phyloP scores from a whole-genome alignment of 2,888 invertebrate species.

The Callosobruchus maculatus region DNA sequence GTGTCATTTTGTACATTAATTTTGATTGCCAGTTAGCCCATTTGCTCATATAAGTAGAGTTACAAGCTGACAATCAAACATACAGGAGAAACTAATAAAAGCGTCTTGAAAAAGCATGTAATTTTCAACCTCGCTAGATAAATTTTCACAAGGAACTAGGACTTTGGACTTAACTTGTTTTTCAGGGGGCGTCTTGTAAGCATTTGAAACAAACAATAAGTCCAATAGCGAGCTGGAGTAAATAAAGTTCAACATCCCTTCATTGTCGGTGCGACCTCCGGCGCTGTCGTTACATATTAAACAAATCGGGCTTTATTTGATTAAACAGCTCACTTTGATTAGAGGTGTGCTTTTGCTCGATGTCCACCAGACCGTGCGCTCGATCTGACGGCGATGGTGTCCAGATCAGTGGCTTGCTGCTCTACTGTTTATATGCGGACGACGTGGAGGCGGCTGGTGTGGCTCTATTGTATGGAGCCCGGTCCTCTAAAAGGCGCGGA shows the following conservation, averaged over 20 bases:
- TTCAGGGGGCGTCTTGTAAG: no score
- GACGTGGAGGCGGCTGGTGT: background rate
- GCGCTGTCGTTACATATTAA: background rate
- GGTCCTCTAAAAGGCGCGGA: background rate
- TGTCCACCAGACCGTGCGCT: background rate
- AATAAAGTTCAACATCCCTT: background rate
- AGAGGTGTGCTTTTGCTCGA: background rate
- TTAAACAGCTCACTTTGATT: background rate
- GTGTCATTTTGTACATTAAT: no score
- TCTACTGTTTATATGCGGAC: background rate
- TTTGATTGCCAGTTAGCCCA: no score
- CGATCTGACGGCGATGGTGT: background rate
- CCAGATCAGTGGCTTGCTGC: background rate
- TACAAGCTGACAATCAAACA: no score
- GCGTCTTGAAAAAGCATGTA: no score
- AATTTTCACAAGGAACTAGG: no score
- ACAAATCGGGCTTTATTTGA: background rate
- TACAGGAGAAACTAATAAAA: no score
- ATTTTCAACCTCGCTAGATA: no score
- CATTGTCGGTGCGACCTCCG: background rate
- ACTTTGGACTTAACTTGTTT: no score
- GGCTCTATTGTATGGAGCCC: background rate
- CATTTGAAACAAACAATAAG: no score
- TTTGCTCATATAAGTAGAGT: no score
- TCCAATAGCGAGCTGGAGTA: background rate